Evolutionary conservation across 2,888 invertebrate genomes (phyloP).

Genomic region (Portevinia maculata): DNA sequence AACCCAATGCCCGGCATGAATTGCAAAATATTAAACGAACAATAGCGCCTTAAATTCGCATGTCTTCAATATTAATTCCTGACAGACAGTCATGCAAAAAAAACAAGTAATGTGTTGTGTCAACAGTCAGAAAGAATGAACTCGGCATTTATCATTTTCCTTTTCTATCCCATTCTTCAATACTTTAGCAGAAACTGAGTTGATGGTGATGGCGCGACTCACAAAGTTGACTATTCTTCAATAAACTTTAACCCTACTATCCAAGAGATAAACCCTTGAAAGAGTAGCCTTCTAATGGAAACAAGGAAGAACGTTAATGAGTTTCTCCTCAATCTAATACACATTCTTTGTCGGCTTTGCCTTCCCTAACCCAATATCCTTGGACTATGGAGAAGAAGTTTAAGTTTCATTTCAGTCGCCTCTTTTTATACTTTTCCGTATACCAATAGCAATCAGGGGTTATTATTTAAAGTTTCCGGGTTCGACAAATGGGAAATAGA

Average conservation of each 20-base stretch:
- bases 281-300: not conserved
- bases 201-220: constrained; percentile 24
- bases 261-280: not conserved
- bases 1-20: constrained; percentile 22
- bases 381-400: constrained; percentile 22
- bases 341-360: constrained; percentile 52
- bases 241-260: constrained; percentile 47
- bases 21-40: not conserved
- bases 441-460: constrained; percentile 19
- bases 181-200: constrained; percentile 50
- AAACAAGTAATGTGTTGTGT: constrained; percentile 18
- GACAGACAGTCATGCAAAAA: constrained; percentile 14
- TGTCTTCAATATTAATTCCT: constrained; percentile 16
- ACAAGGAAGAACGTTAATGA: constrained; percentile 63
- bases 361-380: constrained; percentile 13
- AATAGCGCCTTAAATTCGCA: constrained; percentile 7
- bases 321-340: constrained; percentile 58
- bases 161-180: constrained; percentile 20
- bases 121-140: constrained; percentile 51
- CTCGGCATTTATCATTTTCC: constrained; percentile 53
- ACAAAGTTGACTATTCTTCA: constrained; percentile 26
- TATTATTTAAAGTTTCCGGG: constrained; percentile 58
- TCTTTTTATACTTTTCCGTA: constrained; percentile 21
- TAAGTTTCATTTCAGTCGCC: constrained; percentile 58
- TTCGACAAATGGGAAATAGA: constrained; percentile 13